phyloP scores from a whole-genome alignment of 23 tunicate species.

The Aplidium turbinatum region DNA sequence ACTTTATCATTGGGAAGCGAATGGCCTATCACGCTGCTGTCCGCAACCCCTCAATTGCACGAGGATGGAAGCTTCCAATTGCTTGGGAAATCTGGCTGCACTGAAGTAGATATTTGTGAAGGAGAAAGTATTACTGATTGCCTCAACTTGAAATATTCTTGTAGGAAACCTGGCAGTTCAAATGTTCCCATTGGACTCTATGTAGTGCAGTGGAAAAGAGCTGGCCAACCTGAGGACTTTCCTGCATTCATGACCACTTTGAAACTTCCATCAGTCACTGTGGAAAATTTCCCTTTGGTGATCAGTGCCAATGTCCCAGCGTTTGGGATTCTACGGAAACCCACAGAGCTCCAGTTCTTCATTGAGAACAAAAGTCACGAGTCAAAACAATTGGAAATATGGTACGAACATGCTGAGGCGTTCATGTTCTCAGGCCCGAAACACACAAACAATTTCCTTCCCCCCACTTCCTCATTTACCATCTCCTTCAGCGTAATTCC shows the following conservation, averaged over 20 bases:
- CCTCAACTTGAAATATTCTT: slow-evolving; percentile 5
- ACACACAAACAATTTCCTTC: slow-evolving; percentile 44
- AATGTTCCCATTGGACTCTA: slow-evolving; percentile 14
- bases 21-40: slow-evolving; percentile 60
- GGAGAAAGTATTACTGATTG: slow-evolving; percentile 47
- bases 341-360: slow-evolving; percentile 20
- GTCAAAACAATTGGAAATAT: slow-evolving; percentile 55
- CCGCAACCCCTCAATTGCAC: slow-evolving; percentile 6
- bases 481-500: slow-evolving; percentile 61
- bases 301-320: slow-evolving; percentile 58
- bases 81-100: slow-evolving; percentile 7
- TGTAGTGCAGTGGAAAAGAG: slow-evolving; percentile 23
- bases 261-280: slow-evolving; percentile 24
- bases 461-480: slow-evolving; percentile 48
- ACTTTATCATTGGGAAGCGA: slow-evolving; percentile 25
- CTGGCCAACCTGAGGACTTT: neutral
- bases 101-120: neutral
- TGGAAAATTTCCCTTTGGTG: slow-evolving; percentile 1
- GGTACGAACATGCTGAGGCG: slow-evolving; percentile 48
- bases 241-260: slow-evolving; percentile 7
- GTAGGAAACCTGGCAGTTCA: too few species aligned
- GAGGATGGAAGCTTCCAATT: neutral
- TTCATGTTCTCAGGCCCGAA: slow-evolving; percentile 90
- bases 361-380: slow-evolving; percentile 54
- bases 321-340: slow-evolving; percentile 40